Base-by-base conservation (phyloP, 2,888 invertebrate species). In the Agonum fuliginosum region DNA sequence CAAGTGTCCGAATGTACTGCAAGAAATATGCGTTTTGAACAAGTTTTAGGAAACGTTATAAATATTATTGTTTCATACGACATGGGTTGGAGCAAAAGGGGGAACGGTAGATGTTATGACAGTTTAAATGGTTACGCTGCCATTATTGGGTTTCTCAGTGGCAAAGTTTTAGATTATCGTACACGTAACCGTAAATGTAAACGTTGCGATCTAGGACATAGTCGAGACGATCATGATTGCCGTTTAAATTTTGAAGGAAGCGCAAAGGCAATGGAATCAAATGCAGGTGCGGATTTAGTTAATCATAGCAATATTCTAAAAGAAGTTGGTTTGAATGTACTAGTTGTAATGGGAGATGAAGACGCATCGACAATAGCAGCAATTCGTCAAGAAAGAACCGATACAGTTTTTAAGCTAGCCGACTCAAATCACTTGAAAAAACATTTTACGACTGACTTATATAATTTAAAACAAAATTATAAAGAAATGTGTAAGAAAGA, bases 221-320 rank as follows among this genome's bases (percentile, higher is more conserved):
- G 30, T 0, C 79, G 79, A 79, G 79, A 81, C 22, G n/a, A n/a
- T n/a, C 83, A 83, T 69, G 82, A 83, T 62, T 83, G 82, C 48
- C 78, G 83, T 3, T 20, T 78, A 51, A 83, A 83, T 58, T 83
- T 82, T 41, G 6, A 37, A 4, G 82, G 81, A 4, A 83, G 83
- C 73, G 82, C 83, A 0, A 83, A 84, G 78, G 81, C 82, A 0
- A 83, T 83, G 83, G 82, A 84, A 69, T 70, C 83, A 10, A 75
- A 81, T 78, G 81, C 80, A 3, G 82, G 80, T 2, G 80, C 79
- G 5, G 22, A 79, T 46, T 22, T 83, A 17, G 70, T 80, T 4
- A 81, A 80, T 62, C 46, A 73, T 2, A 82, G 81, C 69, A 51
- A 14, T 1, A 79, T 81, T 75, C n/a, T 82, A 8, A 78, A 81